Base-by-base conservation (phyloP, 1,140 invertebrate genomes). In the Arctopsyche grandis region DNA sequence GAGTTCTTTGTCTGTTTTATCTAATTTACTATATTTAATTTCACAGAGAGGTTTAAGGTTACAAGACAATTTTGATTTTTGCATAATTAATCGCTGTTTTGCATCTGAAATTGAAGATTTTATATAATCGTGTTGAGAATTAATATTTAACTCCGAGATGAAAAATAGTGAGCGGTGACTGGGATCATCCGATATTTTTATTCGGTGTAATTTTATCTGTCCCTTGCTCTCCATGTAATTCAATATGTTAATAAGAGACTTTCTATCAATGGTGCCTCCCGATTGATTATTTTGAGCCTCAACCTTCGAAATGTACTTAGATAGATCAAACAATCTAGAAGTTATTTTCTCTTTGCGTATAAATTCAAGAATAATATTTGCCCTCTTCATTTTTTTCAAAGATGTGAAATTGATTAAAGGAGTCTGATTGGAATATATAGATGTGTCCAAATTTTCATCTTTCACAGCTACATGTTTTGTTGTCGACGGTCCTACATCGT, bases 71-170 rank as follows among this genome's bases (percentile, higher is more conserved):
- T 5, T 24, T 9, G 63, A 66, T 66, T 26, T 70, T 56, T 70
- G 58, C 26, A 44, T 16, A 19, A 77, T 46, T 44, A 60, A 43
- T 75, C 29, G 77, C 29, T 77, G 12, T 76, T 79, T 80, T 3
- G 73, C 73, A 58, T 82, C 75, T 29, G 80, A 78, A 9, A 80
- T 48, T 7, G 58, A 69, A 0, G 63, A 70, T 69, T 82, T 70
- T 16, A 82, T 78, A 29, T 71, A 78, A 0, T 69, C 52, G 52
- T 82, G 60, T 26, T 22, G 29, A 16, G 19, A 0, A 19, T 78
- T 66, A 19, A 82, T 79, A 24, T 80, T 60, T 0, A 58, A 44
- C 56, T 82, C 75, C 22, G 79, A 82, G 10, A 82, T n/a, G 29
- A 82, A 82, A 1, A 29, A 48, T 9, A 82, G 48, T 9, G 56